Base-by-base conservation (phyloP, 2,113 vertebrate species). In the Smithornis capensis region DNA sequence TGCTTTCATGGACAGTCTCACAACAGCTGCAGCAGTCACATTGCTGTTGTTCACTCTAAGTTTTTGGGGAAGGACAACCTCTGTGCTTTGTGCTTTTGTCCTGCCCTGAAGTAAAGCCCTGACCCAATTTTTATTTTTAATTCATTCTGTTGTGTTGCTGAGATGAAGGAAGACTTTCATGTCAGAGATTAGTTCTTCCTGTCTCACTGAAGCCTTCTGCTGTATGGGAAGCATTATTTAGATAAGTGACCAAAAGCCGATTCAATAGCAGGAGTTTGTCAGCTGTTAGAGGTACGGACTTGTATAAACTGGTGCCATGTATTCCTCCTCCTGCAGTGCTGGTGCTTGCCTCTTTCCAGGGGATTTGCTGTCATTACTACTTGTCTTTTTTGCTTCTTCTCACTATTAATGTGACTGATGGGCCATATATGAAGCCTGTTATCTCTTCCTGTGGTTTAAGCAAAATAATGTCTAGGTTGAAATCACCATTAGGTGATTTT, bases 1-100 rank as follows among this genome's bases (percentile, higher is more conserved):
- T 29, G 47, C 60, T 88, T 69, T 65, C 42, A 50, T 38, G 59
- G 73, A 37, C 63, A 33, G 28, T 57, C 71, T 65, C 25, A 40
- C 7, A 52, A 40, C n/a, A 80, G 59, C 23, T 40, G 76, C 60
- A 69, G 82, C 27, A 69, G 55, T 21, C 65, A 35, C 13, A 31
- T 0, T 12, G 57, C 21, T 90, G 33, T 56, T 79, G 21, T 18
- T 83, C 19, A 18, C 25, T 2, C 0, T 25, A 42, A 2, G 1
- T 57, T 82, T 77, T 59, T 47, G 50, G 28, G 18, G 42, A 87
- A 91, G 27, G n/a, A 83, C 44, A 57, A 13, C 5, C 31, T 40
- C 18, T 45, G 28, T 88, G 19, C 19, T 76, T 73, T 82, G 38
- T 57, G 42, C 3, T 69, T 79, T 83, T 89, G 68, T 53, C 15